Conservation (phyloP, 1,140 invertebrate species). For the Amyelois transitella region DNA sequence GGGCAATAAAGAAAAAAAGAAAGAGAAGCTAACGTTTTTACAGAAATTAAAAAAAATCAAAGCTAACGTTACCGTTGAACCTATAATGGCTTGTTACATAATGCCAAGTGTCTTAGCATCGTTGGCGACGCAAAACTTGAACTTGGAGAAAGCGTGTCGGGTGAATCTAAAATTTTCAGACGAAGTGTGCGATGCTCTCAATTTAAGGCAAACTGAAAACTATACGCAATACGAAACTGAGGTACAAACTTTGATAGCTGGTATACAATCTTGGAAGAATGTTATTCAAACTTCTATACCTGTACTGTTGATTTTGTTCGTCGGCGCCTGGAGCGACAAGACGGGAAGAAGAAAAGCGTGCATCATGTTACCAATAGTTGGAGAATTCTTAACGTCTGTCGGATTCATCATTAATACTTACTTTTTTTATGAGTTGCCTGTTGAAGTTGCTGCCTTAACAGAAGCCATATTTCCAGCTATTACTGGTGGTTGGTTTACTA, state of each 20-base stretch:
- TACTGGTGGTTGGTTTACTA: constrained; percentile 89
- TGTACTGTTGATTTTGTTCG: constrained; percentile 83
- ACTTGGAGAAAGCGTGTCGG: constrained; percentile 87
- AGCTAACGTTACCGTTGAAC: constrained; percentile 84
- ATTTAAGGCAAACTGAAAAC: constrained; percentile 80
- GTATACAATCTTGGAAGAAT: constrained; percentile 86
- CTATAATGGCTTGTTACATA: constrained; percentile 84
- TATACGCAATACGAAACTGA: constrained; percentile 81
- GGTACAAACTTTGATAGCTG: constrained; percentile 83
- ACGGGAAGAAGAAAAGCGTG: constrained; percentile 85
- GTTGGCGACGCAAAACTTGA: constrained; percentile 87
- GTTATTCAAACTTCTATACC: constrained; percentile 83
- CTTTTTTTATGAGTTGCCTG: constrained; percentile 82
- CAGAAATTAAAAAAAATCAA: constrained; percentile 74
- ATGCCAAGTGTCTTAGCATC: constrained; percentile 85
- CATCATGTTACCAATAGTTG: constrained; percentile 87
- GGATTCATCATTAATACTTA: constrained; percentile 86
- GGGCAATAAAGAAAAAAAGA: constrained; percentile 19
- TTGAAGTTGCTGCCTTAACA: constrained; percentile 83
- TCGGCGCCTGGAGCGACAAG: constrained; percentile 87
- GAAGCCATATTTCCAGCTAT: constrained; percentile 85
- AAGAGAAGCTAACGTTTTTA: constrained; percentile 46
- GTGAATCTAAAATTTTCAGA: constrained; percentile 83
- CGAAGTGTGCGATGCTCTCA: constrained; percentile 82
- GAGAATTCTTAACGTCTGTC: constrained; percentile 84